Evolutionary conservation across 2,888 invertebrate species (phyloP), one percentile per base, ranked within the genome.

Genomic region (Brassicogethes aeneus): DNA sequence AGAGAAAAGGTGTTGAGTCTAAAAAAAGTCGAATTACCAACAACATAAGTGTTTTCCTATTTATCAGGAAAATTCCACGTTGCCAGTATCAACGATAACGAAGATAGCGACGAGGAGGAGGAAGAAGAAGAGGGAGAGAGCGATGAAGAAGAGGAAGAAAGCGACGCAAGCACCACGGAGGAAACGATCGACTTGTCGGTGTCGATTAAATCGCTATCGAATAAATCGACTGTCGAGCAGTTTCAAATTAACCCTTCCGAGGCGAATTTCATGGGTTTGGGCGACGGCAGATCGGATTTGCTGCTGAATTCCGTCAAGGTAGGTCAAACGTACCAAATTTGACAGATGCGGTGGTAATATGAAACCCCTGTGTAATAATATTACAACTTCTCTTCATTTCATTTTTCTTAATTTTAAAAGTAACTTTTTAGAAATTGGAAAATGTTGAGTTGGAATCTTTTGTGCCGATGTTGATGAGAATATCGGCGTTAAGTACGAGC

Each of bases 51-150:
- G 16, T 2, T 37, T 13, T 35, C 40, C 42, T 14, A 41, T 36
- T 38, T 44, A 51, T 40, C 44, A 62, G 64, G 64, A 33, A 62
- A 62, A 52, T 61, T 74, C 2, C 71, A 76, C 0, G 72, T 74
- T 3, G 23, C 23, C 23, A 77, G 77, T 0, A 84, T 82, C 7
- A 76, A 77, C 52, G 70, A 71, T 36, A 69, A 70, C 7, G 73
- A 71, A 32, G 73, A 68, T 1, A 77, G 76, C 32, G 77, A 72
- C 15, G 65, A 67, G 0, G 56, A 55, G 1, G 56, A 59, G 2
- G 55, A 57, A 16, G 57, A 58, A 36, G 55, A 48, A 15, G 53
- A 57, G 36, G 63, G 57, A 23, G 34, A 51, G 37, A 49, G 54
- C 7, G 56, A 55, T 3, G 47, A 53, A 15, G 54, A 52, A 29